Evolutionary conservation across 2,113 vertebrate genomes (phyloP), one percentile per base, ranked within the genome.

Genomic region (Burhinus bistriatus): DNA sequence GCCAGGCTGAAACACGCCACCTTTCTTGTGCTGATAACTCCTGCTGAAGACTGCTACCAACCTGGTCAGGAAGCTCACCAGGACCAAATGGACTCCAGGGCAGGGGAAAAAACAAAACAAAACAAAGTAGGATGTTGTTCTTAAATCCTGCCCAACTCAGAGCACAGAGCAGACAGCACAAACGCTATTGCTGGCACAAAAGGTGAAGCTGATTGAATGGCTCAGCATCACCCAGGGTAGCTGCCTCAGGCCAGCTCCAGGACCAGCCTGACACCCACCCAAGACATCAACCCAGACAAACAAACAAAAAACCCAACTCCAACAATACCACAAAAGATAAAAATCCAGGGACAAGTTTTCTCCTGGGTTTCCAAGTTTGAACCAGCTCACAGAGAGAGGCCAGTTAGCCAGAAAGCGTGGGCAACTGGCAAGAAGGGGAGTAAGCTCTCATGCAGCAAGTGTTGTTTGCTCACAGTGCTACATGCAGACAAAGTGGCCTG

Each of bases 401-500:
- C 65, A 55, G 59, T 7, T 8, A 83, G n/a, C 15, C 38, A 86
- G 57, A 51, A 81, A 34, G 20, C 25, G 52, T 1, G 1, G 36
- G n/a, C 21, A 69, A 49, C 11, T 1, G 23, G 14, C 30, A 86
- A 40, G 42, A 23, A 73, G 27, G 36, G 42, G 34, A 47, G 20
- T 1, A 1, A n/a, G 23, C 14, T 36, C 38, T 29, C 27, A 61
- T 23, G 34, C 26, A 36, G 22, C 12, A 86, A 57, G 27, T 1
- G 22, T 11, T 10, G 36, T 30, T 89, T 65, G 40, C 25, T 69
- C 13, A 3, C 47, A 51, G 26, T 59, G 26, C 65, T 76, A 8
- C 0, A 6, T 13, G 38, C 1, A 12, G 47, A 18, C n/a, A 72
- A 45, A 55, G 5, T 0, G 25, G 52, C 23, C 70, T n/a, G 59